Evolutionary conservation across 2,113 vertebrate species (phyloP).

Genomic region (Tragelaphus strepsiceros): DNA sequence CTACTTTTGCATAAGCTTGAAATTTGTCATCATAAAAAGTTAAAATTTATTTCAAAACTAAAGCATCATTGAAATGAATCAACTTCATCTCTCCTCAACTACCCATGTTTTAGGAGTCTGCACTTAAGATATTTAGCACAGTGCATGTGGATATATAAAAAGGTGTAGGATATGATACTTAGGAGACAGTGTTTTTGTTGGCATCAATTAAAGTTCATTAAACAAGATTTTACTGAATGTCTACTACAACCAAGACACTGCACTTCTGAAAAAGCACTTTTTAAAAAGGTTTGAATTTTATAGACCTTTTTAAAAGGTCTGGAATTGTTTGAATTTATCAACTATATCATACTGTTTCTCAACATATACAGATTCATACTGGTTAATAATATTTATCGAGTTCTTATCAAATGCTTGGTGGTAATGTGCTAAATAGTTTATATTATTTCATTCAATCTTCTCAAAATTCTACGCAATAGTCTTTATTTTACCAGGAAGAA

Average conservation of each 20-base stretch:
- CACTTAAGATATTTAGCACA: background rate
- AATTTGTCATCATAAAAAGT: background rate
- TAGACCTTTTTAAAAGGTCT: background rate
- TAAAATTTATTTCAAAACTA: conserved; percentile 22
- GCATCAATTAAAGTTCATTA: background rate
- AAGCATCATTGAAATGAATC: background rate
- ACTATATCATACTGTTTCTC: background rate
- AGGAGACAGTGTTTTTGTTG: background rate
- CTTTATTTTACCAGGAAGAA: background rate
- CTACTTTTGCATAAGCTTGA: background rate
- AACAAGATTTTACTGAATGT: background rate
- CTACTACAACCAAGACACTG: background rate
- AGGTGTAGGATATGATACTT: background rate
- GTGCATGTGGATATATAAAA: background rate
- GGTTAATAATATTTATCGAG: background rate
- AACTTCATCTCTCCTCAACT: background rate
- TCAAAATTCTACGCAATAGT: background rate
- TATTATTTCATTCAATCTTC: background rate
- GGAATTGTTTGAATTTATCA: background rate
- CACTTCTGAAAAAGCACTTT: background rate
- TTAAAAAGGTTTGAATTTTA: background rate
- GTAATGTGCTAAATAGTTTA: background rate
- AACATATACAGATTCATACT: background rate
- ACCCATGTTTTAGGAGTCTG: background rate
- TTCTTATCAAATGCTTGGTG: background rate